A percentile compares a stretch with the other conserved stretches of the same genome.
Evolutionary conservation across 2,888 invertebrate species (phyloP).

Genomic region (Bedellia somnulentella): DNA sequence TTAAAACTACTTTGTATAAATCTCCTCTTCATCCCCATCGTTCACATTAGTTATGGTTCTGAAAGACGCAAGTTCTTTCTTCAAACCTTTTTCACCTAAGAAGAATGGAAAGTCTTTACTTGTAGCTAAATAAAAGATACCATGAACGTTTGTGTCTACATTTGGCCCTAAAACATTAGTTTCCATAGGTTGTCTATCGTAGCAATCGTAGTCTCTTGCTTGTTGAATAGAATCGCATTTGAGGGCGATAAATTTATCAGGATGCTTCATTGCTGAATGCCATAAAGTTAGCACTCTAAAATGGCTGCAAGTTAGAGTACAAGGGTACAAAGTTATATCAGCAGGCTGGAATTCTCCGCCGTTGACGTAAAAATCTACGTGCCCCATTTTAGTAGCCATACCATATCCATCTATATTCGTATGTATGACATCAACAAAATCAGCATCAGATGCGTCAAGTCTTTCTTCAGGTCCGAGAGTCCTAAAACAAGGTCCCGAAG

Average conservation of each 20-base stretch:
- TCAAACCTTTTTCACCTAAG: slow-evolving; percentile 33
- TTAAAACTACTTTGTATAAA: too few species aligned
- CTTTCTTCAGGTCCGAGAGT: slow-evolving; percentile 23
- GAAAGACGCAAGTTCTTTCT: slow-evolving; percentile 31
- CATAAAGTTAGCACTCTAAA: slow-evolving; percentile 33
- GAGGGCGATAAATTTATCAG: slow-evolving; percentile 31
- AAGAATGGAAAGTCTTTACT: slow-evolving; percentile 31
- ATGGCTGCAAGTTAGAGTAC: slow-evolving; percentile 41
- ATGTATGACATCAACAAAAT: slow-evolving; percentile 43
- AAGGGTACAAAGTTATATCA: slow-evolving; percentile 30
- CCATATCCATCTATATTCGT: slow-evolving; percentile 51
- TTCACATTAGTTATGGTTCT: slow-evolving; percentile 29
- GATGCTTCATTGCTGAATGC: slow-evolving; percentile 30
- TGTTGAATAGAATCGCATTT: slow-evolving; percentile 36
- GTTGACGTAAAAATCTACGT: slow-evolving; percentile 43
- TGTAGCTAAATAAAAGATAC: slow-evolving; percentile 39
- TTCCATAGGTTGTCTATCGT: slow-evolving; percentile 21
- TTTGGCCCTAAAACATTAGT: slow-evolving; percentile 29
- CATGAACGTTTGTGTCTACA: slow-evolving; percentile 23
- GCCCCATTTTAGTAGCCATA: slow-evolving; percentile 43
- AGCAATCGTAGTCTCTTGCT: slow-evolving; percentile 34
- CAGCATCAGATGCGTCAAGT: slow-evolving; percentile 32
- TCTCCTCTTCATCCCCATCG: slow-evolving; percentile 27
- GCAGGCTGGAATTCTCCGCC: slow-evolving; percentile 49
- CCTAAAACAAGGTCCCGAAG: slow-evolving; percentile 46